These are phyloP conservation scores for Junonia oenone DNA, from an alignment of 2,888 invertebrate species.

Conservation along the genomic window DNA sequence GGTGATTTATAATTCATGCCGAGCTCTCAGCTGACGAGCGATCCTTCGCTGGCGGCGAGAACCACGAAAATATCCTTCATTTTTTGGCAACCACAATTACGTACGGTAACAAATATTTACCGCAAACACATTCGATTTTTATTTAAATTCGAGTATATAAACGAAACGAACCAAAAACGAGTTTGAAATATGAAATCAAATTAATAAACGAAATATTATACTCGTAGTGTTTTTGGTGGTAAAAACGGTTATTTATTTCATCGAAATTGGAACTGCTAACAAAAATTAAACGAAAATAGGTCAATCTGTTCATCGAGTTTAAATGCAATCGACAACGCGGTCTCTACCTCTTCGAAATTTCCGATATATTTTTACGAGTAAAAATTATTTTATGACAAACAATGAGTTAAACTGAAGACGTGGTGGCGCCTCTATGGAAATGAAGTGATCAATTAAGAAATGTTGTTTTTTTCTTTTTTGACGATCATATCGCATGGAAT, in stretches of 20 bases:
- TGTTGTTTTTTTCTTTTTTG: too few species aligned
- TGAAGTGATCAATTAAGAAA: background rate
- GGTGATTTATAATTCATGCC: constrained; percentile 75
- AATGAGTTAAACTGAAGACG: background rate
- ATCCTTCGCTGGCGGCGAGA: constrained; percentile 55
- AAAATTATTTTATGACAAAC: background rate
- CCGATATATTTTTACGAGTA: background rate
- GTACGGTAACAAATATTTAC: too few species aligned
- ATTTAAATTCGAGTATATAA: too few species aligned
- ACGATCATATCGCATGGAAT: too few species aligned
- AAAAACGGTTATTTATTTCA: background rate
- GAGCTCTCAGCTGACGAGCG: constrained; percentile 82
- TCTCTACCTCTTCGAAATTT: background rate
- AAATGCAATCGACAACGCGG: background rate
- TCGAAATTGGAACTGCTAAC: background rate
- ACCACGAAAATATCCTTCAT: background rate
- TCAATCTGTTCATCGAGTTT: constrained; percentile 2
- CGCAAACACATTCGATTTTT: too few species aligned
- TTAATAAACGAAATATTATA: background rate
- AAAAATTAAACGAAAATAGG: background rate
- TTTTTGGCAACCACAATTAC: background rate
- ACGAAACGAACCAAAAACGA: background rate
- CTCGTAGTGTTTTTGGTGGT: background rate
- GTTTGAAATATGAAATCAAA: background rate
- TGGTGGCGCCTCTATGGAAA: background rate